Base-by-base conservation (phyloP, 2,113 vertebrate species). In the Syngnathoides biaculeatus region DNA sequence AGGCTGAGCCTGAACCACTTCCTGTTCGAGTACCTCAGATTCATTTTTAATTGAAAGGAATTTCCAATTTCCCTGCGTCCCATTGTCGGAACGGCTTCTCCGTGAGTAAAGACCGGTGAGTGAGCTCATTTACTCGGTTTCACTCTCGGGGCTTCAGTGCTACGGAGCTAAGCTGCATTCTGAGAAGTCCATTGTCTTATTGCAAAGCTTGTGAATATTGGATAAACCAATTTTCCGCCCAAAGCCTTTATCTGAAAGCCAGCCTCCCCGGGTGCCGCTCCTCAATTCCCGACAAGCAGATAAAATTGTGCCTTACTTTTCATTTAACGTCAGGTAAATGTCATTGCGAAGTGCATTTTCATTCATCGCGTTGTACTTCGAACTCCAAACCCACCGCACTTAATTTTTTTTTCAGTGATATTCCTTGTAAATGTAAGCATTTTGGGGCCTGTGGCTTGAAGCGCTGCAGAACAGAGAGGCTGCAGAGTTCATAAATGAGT, bases 401-500 rank as follows among this genome's bases (percentile, higher is more conserved):
- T 84, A 85, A 20, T 59, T 62, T 62, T 62, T 42, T 62, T 60
- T 11, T 7, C 9, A 10, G 66, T 81, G 80, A 80, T 81, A 86
- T 88, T 89, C 83, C 88, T 87, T 89, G 86, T 90, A 89, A 87
- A 86, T 89, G 74, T 81, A 79, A 88, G 87, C 83, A 88, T 88
- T 78, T 67, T 70, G 87, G 90, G 84, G 39, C 1, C 87, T 82
- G 89, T 82, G 92, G 92, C 77, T 93, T 79, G 72, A 69, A 87
- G 88, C 85, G 69, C 53, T 78, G 79, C 79, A 78, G 81, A 89
- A 88, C 80, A 80, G 90, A 86, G 71, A 91, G 89, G 89, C 79
- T 89, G 90, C 83, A 79, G 85, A 90, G 91, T 93, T 94, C 93
- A 93, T 95, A 93, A 95, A 97, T 96, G 93, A 95, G 93, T 93